Evolutionary conservation across 2,113 vertebrate genomes (phyloP).

Genomic region (Mastomys natalensis): DNA sequence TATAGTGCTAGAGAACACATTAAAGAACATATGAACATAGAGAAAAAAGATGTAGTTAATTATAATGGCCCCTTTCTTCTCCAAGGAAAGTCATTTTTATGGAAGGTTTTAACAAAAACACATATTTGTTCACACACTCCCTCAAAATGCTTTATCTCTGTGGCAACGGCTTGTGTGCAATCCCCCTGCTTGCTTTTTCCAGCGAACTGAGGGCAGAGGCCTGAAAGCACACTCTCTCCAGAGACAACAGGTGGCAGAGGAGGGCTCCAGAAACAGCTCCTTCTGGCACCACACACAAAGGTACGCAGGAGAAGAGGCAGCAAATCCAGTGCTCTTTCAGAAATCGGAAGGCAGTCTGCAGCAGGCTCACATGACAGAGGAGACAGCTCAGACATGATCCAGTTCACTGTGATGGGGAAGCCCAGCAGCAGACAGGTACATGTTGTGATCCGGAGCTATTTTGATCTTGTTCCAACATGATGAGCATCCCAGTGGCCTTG

Average conservation of each 20-base stretch:
- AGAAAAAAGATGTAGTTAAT: background rate
- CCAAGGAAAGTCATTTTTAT: background rate
- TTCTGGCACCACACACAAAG: background rate
- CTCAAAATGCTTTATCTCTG: background rate
- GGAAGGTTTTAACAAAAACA: background rate
- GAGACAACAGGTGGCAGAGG: background rate
- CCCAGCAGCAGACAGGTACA: background rate
- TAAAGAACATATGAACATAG: background rate
- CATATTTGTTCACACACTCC: too few relatives aligned
- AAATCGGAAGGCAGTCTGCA: background rate
- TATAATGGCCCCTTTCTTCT: background rate
- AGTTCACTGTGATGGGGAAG: background rate
- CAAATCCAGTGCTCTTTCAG: background rate
- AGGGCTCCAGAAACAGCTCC: background rate
- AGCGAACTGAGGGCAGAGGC: too few relatives aligned
- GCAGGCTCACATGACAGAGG: background rate
- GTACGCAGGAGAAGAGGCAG: background rate
- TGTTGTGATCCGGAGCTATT: background rate
- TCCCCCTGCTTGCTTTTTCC: background rate
- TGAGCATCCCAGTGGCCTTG: background rate
- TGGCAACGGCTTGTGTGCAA: too few relatives aligned
- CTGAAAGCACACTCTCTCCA: background rate
- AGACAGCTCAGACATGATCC: background rate
- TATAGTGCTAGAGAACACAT: background rate
- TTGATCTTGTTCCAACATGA: background rate